phyloP scores from a whole-genome alignment of 2,113 vertebrate genomes.

The Catharus bicknelli region DNA sequence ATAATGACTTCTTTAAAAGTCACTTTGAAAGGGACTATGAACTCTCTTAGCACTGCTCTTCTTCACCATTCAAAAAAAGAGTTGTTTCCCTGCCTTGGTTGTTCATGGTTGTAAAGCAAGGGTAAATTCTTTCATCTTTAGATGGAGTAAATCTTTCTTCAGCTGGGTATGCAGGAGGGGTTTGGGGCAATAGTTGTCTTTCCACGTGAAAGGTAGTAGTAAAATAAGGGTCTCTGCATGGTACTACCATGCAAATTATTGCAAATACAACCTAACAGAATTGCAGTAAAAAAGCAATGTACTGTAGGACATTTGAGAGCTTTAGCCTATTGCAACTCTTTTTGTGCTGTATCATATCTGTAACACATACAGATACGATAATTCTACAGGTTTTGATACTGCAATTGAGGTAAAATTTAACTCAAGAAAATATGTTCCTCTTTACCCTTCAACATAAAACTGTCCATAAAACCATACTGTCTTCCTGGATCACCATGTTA shows the following conservation, averaged over 20 bases:
- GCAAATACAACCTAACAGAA: not conserved
- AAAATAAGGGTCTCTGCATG: not conserved
- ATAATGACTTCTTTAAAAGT: not conserved
- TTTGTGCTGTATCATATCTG: not conserved
- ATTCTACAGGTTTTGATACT: not conserved
- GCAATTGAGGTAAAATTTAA: not conserved
- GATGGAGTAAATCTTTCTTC: not conserved
- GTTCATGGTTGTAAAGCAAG: not conserved
- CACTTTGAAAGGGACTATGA: not conserved
- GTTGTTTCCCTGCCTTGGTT: not conserved
- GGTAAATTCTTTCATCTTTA: not conserved
- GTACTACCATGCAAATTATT: not conserved
- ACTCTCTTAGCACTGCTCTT: not conserved
- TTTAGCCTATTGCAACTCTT: not conserved
- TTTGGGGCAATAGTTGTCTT: not conserved
- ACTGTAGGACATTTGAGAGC: not conserved
- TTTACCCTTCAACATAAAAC: not conserved
- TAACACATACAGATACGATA: not conserved
- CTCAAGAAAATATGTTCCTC: not conserved
- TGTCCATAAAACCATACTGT: not conserved
- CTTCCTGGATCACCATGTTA: not conserved
- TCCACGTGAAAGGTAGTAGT: not conserved
- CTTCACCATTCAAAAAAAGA: not conserved
- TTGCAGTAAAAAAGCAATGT: not conserved
- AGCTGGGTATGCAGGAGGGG: not conserved